Evolutionary conservation across 2,113 vertebrate species (phyloP).

Genomic region (Polyodon spathula): DNA sequence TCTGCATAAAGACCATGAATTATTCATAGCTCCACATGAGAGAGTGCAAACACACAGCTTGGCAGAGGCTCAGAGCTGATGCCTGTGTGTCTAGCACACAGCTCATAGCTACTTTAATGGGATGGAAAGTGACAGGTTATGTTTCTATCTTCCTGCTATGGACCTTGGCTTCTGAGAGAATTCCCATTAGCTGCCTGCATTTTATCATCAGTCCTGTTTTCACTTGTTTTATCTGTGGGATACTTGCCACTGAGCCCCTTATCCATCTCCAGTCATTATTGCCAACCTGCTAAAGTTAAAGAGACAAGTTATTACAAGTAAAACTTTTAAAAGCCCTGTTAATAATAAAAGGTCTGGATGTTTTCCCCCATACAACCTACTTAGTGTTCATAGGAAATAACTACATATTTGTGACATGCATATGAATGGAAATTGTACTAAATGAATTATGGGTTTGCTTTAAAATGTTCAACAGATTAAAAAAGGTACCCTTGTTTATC

Average conservation of each 20-base stretch:
- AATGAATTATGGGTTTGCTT: neutral
- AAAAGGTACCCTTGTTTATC: neutral
- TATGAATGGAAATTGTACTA: neutral
- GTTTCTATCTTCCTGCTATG: slow-evolving; percentile 55
- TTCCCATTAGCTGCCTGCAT: slow-evolving; percentile 34
- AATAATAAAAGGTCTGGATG: slow-evolving; percentile 44
- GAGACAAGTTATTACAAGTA: slow-evolving; percentile 47
- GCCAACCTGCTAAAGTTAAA: slow-evolving; percentile 35
- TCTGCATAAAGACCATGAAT: slow-evolving; percentile 70
- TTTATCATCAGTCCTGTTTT: slow-evolving; percentile 46
- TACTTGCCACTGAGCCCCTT: slow-evolving; percentile 15
- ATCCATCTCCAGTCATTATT: slow-evolving; percentile 36
- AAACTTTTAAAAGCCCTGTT: slow-evolving; percentile 53
- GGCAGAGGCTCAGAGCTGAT: slow-evolving; percentile 35
- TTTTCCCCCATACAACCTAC: slow-evolving; percentile 42
- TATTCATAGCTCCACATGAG: slow-evolving; percentile 56
- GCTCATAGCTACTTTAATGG: slow-evolving; percentile 64
- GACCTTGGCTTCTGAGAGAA: slow-evolving; percentile 41
- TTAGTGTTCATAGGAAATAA: slow-evolving; percentile 40
- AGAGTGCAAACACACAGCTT: slow-evolving; percentile 47
- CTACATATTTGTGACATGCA: slow-evolving; percentile 16
- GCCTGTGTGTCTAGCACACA: slow-evolving; percentile 51
- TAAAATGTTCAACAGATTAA: neutral
- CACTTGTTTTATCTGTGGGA: slow-evolving; percentile 46
- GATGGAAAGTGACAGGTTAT: slow-evolving; percentile 69